Evolutionary conservation across 2,113 vertebrate species (phyloP).

Genomic region (Gnathonemus longibarbis): DNA sequence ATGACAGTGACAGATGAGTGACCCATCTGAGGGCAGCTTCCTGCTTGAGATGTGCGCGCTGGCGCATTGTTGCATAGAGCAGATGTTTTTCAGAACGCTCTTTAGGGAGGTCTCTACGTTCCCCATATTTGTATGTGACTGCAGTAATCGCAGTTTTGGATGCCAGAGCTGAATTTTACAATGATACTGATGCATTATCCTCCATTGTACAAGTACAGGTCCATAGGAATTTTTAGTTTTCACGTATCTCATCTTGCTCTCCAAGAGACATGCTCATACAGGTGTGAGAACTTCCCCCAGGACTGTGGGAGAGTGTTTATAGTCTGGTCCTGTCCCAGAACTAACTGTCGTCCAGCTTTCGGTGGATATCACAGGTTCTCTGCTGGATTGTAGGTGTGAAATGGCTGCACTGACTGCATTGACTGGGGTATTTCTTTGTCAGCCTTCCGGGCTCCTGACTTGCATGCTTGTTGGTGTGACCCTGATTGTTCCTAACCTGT

Average conservation of each 20-base stretch:
- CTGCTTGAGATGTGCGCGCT: neutral
- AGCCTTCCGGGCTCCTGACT: neutral
- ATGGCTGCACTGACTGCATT: neutral
- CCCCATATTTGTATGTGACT: neutral
- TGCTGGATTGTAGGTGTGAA: neutral
- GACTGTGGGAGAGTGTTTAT: neutral
- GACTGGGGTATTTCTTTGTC: neutral
- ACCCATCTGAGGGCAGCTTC: neutral
- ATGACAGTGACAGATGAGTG: neutral
- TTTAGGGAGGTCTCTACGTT: neutral
- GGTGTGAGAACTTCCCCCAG: neutral
- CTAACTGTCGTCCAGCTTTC: neutral
- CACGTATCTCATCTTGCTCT: neutral
- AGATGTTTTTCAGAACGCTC: neutral
- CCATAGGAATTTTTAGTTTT: neutral
- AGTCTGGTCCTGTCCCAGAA: constrained; percentile 1
- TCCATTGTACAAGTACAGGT: neutral
- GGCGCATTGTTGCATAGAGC: neutral
- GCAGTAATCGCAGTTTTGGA: neutral
- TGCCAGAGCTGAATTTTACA: neutral
- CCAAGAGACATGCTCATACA: neutral
- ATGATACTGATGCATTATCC: neutral
- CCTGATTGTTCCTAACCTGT: neutral
- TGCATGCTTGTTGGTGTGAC: neutral
- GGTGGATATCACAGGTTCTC: neutral